Evolutionary conservation across 2,888 invertebrate species (phyloP), one percentile per base, ranked within the genome.

Genomic region (Latrodectus hesperus): DNA sequence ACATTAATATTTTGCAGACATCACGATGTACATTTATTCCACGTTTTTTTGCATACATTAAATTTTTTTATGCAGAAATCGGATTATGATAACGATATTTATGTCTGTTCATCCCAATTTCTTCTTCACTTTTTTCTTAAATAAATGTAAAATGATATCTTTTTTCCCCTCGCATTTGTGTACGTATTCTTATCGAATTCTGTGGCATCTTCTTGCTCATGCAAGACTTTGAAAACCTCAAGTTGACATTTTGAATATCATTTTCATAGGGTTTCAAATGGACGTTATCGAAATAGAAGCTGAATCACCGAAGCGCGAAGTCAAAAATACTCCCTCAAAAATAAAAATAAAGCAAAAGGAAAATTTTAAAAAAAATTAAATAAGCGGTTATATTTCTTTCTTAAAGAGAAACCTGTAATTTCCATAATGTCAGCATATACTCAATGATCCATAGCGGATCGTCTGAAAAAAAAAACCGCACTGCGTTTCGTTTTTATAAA

Each of bases 401-500:
- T 55, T 14, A 11, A 5, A 16, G 16, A 2, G 51, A 65, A 65
- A 65, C n/a, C 38, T 14, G 53, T 53, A 51, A 81, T 81, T 81
- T 81, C 81, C 73, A 81, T 80, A 80, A 80, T 55, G 71, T 67
- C 73, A 26, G 60, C 81, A 67, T 73, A 22, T 22, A 51, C 16
- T 67, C 73, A 81, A 81, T 81, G 81, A 81, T 81, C 81, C 73
- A 53, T 2, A 14, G 16, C 55, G 12, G 16, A 55, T 55, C 55
- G 55, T 55, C 16, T 16, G 60, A 11, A 72, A 71, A 53, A 38
- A 49, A 22, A 22, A 22, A 2, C 52, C 22, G 5, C 9, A 67
- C 68, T 49, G 38, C 67, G 51, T 51, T 81, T 73, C 52, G n/a
- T 65, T 81, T 81, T 81, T 73, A 81, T 81, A 81, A 81, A 81